These are phyloP conservation scores for Chaetops frenatus DNA, from an alignment of 2,113 vertebrate genomes.

Conservation along the genomic window DNA sequence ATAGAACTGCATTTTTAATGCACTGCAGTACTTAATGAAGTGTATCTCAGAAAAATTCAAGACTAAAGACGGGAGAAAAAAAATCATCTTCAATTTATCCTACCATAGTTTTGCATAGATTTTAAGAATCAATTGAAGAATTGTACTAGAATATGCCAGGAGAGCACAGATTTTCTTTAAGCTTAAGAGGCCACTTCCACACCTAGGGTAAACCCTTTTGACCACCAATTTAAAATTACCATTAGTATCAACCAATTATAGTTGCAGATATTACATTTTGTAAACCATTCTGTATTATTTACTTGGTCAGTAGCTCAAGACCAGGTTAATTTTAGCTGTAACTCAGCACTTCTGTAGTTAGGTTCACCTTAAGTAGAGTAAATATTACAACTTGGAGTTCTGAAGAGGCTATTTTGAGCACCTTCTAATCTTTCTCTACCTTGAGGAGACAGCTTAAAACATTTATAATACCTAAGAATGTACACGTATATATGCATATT, in stretches of 20 bases:
- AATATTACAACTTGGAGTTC: neutral
- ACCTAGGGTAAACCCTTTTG: neutral
- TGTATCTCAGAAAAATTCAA: neutral
- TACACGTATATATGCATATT: fast-evolving
- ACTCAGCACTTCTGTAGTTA: neutral
- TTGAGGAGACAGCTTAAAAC: neutral
- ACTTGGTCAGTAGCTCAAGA: neutral
- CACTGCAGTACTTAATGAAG: constrained; percentile 1
- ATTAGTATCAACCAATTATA: neutral
- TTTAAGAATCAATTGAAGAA: constrained; percentile 12
- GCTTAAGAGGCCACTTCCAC: constrained; percentile 53
- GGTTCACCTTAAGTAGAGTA: neutral
- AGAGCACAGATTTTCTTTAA: constrained; percentile 45
- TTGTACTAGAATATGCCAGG: constrained; percentile 54
- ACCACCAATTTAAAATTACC: neutral
- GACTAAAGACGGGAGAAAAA: constrained; percentile 59
- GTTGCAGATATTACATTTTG: neutral
- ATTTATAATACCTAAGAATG: neutral
- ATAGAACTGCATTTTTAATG: constrained; percentile 33
- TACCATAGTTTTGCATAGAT: neutral
- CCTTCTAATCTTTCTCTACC: neutral
- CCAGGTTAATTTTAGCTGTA: neutral
- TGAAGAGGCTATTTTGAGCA: neutral
- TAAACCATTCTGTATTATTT: neutral
- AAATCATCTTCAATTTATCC: constrained; percentile 38